Conservation (phyloP, 2,888 invertebrate species). For the Willowsia nigromaculata region DNA sequence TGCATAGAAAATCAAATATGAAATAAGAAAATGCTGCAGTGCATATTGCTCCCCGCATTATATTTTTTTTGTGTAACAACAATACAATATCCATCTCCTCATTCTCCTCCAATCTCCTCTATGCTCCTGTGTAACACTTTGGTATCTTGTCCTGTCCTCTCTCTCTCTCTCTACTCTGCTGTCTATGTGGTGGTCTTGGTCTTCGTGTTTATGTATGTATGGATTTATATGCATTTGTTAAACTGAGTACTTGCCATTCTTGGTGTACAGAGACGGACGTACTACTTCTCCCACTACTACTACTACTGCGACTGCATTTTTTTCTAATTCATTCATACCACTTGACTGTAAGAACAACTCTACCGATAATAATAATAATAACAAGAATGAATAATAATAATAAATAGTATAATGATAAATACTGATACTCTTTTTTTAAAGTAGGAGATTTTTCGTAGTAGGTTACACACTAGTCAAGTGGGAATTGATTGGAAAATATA, state of each 20-base stretch:
- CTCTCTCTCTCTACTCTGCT: background rate
- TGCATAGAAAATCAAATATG: too few species aligned
- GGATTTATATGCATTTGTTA: background rate
- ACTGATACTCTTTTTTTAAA: background rate
- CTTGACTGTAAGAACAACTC: conserved; percentile 13
- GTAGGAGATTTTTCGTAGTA: background rate
- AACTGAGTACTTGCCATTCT: background rate
- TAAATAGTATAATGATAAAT: background rate
- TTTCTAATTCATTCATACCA: conserved; percentile 42
- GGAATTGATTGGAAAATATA: background rate
- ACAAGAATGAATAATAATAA: conserved; percentile 22
- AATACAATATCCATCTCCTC: too few species aligned
- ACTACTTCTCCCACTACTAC: background rate
- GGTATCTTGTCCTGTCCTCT: too few species aligned
- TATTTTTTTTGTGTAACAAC: too few species aligned
- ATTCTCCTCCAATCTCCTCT: too few species aligned
- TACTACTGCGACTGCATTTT: conserved; percentile 37
- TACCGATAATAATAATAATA: conserved; percentile 43
- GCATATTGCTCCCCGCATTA: too few species aligned
- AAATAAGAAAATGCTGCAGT: too few species aligned
- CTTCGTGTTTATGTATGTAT: too few species aligned
- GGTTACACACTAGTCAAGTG: background rate
- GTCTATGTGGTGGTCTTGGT: too few species aligned
- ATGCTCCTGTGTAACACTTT: too few species aligned
- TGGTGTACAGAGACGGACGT: background rate